Percentiles rank a stretch among this genome's conserved stretches.
phyloP scores from a whole-genome alignment of 2,113 vertebrate genomes.

The Pollachius pollachius region DNA sequence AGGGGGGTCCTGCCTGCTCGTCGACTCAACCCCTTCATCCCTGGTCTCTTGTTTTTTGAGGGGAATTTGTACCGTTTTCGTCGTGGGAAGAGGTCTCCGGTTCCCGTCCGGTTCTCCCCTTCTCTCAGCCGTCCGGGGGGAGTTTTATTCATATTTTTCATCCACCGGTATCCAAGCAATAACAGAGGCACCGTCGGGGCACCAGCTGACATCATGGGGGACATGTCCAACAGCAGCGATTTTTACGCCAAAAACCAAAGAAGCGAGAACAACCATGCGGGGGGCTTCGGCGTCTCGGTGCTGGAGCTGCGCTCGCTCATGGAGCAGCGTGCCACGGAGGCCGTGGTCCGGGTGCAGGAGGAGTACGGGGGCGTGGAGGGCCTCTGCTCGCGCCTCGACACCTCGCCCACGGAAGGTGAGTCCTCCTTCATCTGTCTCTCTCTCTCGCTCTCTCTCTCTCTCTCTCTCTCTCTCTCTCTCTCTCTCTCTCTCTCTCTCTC shows the following conservation, averaged over 20 bases:
- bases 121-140: background rate
- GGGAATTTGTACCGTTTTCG: background rate
- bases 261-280: conserved; percentile 87
- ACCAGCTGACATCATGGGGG: conserved; percentile 83
- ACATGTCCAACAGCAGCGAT: conserved; percentile 99
- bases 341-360: conserved; percentile 97
- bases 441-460: background rate
- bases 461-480: no score
- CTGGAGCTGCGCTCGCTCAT: conserved; percentile 95
- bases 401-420: conserved; percentile 94
- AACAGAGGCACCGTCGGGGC: conserved; percentile 57
- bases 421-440: conserved; percentile 7
- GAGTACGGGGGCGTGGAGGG: conserved; percentile 90
- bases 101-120: background rate
- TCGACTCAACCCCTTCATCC: background rate
- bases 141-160: conserved; percentile 23
- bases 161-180: conserved; percentile 67
- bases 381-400: conserved; percentile 92
- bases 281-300: conserved; percentile 89
- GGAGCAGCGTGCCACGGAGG: conserved; percentile 95
- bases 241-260: conserved; percentile 99
- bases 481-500: no score
- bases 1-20: no score
- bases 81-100: background rate
- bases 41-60: background rate